Evolutionary conservation across 2,797 vertebrate species (phyloP), one percentile per base, ranked within the genome.

Genomic region (Philypnodon macrostomus): DNA sequence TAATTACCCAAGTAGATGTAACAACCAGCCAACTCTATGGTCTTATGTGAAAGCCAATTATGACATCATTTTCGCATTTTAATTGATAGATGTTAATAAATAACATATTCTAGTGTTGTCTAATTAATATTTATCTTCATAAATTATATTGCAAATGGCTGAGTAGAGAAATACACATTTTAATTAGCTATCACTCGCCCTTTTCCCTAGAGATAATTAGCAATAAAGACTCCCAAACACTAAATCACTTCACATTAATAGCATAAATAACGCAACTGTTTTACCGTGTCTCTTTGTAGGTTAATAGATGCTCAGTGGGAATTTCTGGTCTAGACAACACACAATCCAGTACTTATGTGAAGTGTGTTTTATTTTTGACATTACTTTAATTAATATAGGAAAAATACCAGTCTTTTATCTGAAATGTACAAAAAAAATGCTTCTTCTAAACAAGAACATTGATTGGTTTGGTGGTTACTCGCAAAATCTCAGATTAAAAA

Each of bases 141-240:
- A 60, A 65, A 67, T 62, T 63, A 41, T 46, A 64, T 67, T 48
- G 71, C 65, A 50, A 26, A 50, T 27, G 59, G 54, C 63, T 66
- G 53, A 55, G 49, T 36, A 27, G 63, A 53, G 57, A 79, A 75
- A 81, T 79, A n/a, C n/a, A n/a, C n/a, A 80, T 81, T 81, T 81
- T 85, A 85, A 88, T 88, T 71, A 75, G 64, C 63, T 59, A 73
- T 69, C 67, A 45, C 63, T 72, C 49, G 59, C 62, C 53, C 66
- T 57, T 70, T 42, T 72, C 72, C 61, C 67, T 37, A 39, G 64
- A 78, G 73, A 79, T 84, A 72, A 84, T 84, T 75, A 78, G 72
- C 61, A 72, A 70, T 50, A 58, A 62, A 35, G 47, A 61, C 38
- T 64, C 66, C 58, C 63, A 64, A 70, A 70, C 9, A 33, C 56